A percentile compares a stretch with the other conserved stretches of the same genome.
Evolutionary conservation across 2,797 vertebrate genomes (phyloP).

Genomic region (Ptychadena robeensis): DNA sequence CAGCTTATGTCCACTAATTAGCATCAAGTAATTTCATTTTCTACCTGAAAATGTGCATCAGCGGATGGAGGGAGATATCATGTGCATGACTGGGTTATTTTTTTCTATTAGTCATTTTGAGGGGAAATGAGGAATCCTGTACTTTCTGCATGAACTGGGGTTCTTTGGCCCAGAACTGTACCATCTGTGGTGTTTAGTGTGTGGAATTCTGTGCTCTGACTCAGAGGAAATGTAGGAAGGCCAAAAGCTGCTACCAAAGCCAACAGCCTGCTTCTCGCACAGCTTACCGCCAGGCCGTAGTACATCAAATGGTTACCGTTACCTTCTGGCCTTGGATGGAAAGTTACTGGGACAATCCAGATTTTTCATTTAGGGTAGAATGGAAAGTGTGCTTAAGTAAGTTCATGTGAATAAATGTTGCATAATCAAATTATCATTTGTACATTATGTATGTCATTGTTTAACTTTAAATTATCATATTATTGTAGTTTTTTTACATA

Average conservation of each 20-base stretch:
- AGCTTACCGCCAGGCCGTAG: neutral
- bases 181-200: conserved; percentile 56
- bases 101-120: conserved; percentile 55
- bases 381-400: neutral
- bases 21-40: conserved; percentile 54
- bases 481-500: too few relatives aligned
- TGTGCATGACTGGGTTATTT: conserved; percentile 51
- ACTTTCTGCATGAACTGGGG: conserved; percentile 35
- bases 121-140: conserved; percentile 24
- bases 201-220: conserved; percentile 37
- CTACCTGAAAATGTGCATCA: conserved; percentile 60
- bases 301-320: conserved; percentile 15
- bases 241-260: conserved; percentile 35
- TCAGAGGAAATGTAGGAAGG: conserved; percentile 32
- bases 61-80: conserved; percentile 47
- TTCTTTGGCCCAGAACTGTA: conserved; percentile 50
- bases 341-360: conserved; percentile 4
- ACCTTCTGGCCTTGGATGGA: conserved; percentile 38
- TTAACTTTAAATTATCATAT: too few relatives aligned
- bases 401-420: neutral
- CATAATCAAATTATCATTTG: neutral
- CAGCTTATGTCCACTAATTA: conserved; percentile 61
- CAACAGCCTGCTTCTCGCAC: conserved; percentile 42
- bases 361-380: conserved; percentile 20
- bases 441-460: neutral